A percentile compares a stretch with the other conserved stretches of the same genome.
These are phyloP conservation scores for Apomyelois bistriatella DNA, from an alignment of 2,888 invertebrate genomes.

Conservation along the genomic window DNA sequence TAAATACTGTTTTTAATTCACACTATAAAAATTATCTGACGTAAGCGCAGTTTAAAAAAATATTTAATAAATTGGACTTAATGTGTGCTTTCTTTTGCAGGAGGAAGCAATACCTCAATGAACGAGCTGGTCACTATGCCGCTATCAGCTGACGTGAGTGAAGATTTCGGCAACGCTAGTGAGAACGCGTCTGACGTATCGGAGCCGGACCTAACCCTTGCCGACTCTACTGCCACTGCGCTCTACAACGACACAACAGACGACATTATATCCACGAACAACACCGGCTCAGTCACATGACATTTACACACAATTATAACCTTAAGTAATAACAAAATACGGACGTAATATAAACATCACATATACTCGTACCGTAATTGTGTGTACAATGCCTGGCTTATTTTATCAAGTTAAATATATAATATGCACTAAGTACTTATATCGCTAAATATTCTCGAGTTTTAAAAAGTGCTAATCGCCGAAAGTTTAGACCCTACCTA, in stretches of 20 bases:
- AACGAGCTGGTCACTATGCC: conserved; percentile 38
- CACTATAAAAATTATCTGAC: neutral
- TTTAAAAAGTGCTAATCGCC: too few species aligned
- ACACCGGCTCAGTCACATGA: conserved; percentile 42
- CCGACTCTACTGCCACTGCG: conserved; percentile 12
- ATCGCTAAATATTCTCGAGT: too few species aligned
- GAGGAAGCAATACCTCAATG: conserved; percentile 73
- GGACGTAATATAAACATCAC: neutral
- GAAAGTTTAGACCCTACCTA: too few species aligned
- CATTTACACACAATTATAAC: conserved; percentile 20
- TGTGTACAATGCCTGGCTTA: too few species aligned
- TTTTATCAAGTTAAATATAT: too few species aligned
- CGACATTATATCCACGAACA: conserved; percentile 20
- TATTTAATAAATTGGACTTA: conserved; percentile 6
- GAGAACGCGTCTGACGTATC: conserved; percentile 22
- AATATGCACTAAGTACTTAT: too few species aligned
- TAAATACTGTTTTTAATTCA: neutral
- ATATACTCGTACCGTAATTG: too few species aligned
- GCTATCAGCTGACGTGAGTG: conserved; percentile 31
- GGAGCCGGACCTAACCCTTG: conserved; percentile 15
- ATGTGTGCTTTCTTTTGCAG: conserved; percentile 35
- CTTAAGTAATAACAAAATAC: conserved; percentile 1
- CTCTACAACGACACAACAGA: conserved; percentile 19
- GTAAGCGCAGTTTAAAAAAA: conserved; percentile 1
- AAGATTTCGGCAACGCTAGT: conserved; percentile 27